Percentiles rank a stretch among this genome's conserved stretches.
Conservation (phyloP, 2,888 invertebrate genomes). For the Aromia moschata region DNA sequence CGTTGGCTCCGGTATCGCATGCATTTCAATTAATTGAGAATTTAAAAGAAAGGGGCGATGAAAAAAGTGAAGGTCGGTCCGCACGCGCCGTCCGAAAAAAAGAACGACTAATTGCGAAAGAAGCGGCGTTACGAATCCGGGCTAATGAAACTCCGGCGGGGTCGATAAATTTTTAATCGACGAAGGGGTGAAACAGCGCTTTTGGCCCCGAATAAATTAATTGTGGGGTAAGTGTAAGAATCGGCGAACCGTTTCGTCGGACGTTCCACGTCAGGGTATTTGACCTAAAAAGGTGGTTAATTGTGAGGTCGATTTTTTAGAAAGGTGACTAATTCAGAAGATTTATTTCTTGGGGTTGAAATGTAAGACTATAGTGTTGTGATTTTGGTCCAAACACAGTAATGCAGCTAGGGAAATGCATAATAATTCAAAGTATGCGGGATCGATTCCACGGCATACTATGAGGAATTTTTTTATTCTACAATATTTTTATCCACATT, state of each 20-base stretch:
- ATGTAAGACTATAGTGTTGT: too few relatives aligned
- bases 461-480: too few relatives aligned
- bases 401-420: too few relatives aligned
- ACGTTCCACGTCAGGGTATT: background rate
- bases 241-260: background rate
- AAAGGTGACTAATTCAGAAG: too few relatives aligned
- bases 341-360: too few relatives aligned
- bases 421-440: too few relatives aligned
- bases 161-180: constrained; percentile 19
- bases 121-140: constrained; percentile 7
- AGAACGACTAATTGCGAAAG: constrained; percentile 1
- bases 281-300: too few relatives aligned
- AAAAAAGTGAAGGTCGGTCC: background rate
- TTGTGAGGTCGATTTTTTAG: too few relatives aligned
- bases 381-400: too few relatives aligned
- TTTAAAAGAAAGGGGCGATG: background rate
- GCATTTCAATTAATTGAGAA: background rate
- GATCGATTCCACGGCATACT: too few relatives aligned
- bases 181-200: constrained; percentile 2
- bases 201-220: constrained; percentile 15
- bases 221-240: constrained; percentile 15
- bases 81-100: background rate
- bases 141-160: constrained; percentile 4
- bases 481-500: too few relatives aligned
- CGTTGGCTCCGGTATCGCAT: background rate